Base-by-base conservation (phyloP, 2,888 invertebrate genomes). In the Tenthredo scrophulariae region DNA sequence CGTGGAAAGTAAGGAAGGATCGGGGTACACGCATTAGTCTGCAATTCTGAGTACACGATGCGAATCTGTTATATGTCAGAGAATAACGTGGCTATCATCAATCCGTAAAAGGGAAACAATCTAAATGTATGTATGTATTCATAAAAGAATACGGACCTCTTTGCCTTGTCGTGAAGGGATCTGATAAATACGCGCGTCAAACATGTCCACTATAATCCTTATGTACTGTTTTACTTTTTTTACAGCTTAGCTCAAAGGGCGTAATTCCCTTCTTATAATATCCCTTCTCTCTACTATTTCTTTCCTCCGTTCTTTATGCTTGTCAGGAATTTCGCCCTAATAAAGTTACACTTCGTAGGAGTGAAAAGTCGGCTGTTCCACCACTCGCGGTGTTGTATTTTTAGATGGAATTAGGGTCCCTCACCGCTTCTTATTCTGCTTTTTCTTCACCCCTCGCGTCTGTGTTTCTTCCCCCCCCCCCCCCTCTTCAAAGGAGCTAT, bases 381-480 rank as follows among this genome's bases (percentile, higher is more conserved):
- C 54, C 15, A 15, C 40, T 18, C 37, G 43, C 54, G 33, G 58
- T 29, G 80, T 80, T 80, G 62, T 80, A 80, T 80, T 80, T 80
- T 80, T 80, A 80, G 80, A 80, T 15, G 62, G 80, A 62, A 80
- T 80, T 80, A 80, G 80, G 80, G 80, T 58, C 40, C 26, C 54
- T 50, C 26, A 15, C 37, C 62, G 37, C 5, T 58, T 37, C 33
- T n/a, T 13, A 4, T 79, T n/a, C 37, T 37, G 9, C 18, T 22
- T 37, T 29, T 67, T 33, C 26, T 67, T 29, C 15, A 37, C 37
- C 7, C 37, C 37, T 37, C 37, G 37, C 7, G 37, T 29, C 13
- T 65, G n/a, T 29, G 18, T 29, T 67, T 67, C 33, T 40, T 72
- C 72, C 2, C 37, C 70, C 33, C 72, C n/a, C 37, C 7, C 43